Evolutionary conservation across 2,797 vertebrate genomes (phyloP).

Genomic region (Menidia menidia): DNA sequence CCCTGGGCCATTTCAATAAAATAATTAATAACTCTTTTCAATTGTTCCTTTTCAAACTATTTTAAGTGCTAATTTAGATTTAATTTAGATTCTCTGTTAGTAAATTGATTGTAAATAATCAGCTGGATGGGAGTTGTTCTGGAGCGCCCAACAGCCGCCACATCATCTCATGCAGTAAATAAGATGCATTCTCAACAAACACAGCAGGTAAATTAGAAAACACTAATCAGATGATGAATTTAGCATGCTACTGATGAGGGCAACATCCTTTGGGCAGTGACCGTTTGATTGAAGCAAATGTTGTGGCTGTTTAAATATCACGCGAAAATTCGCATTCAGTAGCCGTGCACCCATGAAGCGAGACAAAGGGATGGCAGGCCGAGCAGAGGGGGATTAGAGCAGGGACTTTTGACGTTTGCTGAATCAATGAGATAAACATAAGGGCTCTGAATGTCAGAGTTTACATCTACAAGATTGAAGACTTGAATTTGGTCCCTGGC

Average conservation of each 20-base stretch:
- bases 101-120: constrained; percentile 28
- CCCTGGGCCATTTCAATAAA: neutral
- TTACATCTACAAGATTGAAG: constrained; percentile 78
- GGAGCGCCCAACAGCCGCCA: constrained; percentile 40
- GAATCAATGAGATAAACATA: constrained; percentile 85
- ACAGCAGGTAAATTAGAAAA: constrained; percentile 56
- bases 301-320: constrained; percentile 85
- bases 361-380: constrained; percentile 21
- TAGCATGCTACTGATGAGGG: constrained; percentile 61
- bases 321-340: constrained; percentile 80
- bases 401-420: constrained; percentile 71
- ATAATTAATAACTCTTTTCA: neutral
- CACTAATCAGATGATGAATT: constrained; percentile 54
- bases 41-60: neutral
- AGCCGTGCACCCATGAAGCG: constrained; percentile 34
- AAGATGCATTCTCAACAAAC: constrained; percentile 37
- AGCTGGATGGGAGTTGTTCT: constrained; percentile 33
- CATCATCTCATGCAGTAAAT: constrained; percentile 46
- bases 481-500: constrained; percentile 75
- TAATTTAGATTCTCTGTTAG: constrained; percentile 40
- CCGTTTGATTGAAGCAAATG: constrained; percentile 82
- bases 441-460: constrained; percentile 82
- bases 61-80: constrained; percentile 13
- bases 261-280: constrained; percentile 56
- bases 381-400: constrained; percentile 24